Evolutionary conservation across 2,113 vertebrate genomes (phyloP).

Genomic region (Psephotus haematonotus): DNA sequence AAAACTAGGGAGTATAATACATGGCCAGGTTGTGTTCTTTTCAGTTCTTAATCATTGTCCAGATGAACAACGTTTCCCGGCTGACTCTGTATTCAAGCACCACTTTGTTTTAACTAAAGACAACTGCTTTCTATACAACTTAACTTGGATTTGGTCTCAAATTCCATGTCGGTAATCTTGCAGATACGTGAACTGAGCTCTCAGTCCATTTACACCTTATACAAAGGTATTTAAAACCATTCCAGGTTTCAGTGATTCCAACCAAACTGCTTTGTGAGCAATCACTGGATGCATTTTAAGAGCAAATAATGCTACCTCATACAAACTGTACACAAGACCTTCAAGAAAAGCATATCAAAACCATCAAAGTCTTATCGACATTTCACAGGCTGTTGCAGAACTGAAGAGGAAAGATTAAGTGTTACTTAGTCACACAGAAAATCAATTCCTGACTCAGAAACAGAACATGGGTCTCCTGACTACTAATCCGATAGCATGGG

Average conservation of each 20-base stretch:
- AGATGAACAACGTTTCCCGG: not conserved
- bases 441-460: not conserved
- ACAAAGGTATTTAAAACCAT: not conserved
- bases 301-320: not conserved
- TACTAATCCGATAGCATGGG: not conserved
- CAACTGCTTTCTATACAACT: not conserved
- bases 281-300: not conserved
- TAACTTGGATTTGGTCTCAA: not conserved
- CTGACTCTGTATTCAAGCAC: not conserved
- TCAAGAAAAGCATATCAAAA: not conserved
- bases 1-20: not conserved
- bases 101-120: not conserved
- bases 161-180: not conserved
- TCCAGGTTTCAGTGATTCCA: not conserved
- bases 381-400: not conserved
- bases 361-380: not conserved
- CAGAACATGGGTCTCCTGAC: not conserved
- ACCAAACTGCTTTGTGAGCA: not conserved
- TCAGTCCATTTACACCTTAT: not conserved
- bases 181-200: not conserved
- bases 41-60: constrained; percentile 1
- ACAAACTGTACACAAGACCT: not conserved
- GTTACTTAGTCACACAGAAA: not conserved
- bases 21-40: not conserved
- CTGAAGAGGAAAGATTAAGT: not conserved